Conservation (phyloP, 2,797 vertebrate genomes). For the Mallotus villosus region DNA sequence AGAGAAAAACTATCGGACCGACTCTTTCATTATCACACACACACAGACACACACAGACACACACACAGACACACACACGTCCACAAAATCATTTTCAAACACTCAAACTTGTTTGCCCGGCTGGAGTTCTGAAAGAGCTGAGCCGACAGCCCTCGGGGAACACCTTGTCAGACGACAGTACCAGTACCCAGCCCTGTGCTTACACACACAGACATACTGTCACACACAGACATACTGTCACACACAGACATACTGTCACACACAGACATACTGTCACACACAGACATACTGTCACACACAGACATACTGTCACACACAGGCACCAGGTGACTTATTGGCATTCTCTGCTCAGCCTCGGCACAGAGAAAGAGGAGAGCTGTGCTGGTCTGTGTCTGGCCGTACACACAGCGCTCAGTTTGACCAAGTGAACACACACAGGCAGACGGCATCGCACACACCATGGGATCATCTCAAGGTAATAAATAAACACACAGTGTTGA, state of each 20-base stretch:
- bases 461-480: constrained; percentile 52
- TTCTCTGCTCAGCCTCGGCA: constrained; percentile 15
- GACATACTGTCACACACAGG: neutral
- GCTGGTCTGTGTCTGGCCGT: constrained; percentile 55
- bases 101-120: constrained; percentile 15
- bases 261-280: neutral
- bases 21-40: constrained; percentile 22
- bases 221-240: neutral
- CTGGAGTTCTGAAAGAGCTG: neutral
- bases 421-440: constrained; percentile 40
- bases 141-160: neutral
- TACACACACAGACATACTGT: neutral
- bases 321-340: neutral
- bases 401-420: constrained; percentile 60
- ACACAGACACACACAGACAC: constrained; percentile 27
- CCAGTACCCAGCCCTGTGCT: neutral
- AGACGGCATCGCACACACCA: constrained; percentile 21
- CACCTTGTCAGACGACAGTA: neutral
- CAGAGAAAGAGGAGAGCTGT: neutral
- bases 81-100: constrained; percentile 28
- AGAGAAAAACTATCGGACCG: constrained; percentile 9
- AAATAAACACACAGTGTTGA: constrained; percentile 75
- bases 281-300: neutral
- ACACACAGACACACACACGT: neutral
- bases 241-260: neutral